phyloP scores from a whole-genome alignment of 2,113 vertebrate species.

The Columba janthina region DNA sequence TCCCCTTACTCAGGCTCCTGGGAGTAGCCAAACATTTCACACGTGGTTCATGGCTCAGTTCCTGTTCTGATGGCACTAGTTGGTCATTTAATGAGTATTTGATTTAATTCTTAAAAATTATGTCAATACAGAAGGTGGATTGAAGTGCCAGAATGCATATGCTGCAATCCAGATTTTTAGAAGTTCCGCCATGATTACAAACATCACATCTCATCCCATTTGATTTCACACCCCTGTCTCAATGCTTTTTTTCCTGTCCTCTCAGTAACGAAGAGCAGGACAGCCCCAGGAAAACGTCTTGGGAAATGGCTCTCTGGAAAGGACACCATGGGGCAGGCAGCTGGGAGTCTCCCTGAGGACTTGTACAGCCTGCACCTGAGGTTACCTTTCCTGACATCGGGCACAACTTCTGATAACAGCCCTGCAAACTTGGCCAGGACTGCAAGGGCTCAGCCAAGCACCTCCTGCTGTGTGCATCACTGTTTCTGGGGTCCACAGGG shows the following conservation, averaged over 20 bases:
- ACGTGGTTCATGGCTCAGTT: background rate
- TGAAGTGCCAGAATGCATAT: background rate
- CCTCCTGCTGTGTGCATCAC: fast-evolving
- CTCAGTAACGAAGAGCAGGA: background rate
- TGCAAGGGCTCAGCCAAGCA: fast-evolving
- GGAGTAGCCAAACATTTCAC: fast-evolving
- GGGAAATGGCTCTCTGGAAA: background rate
- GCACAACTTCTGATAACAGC: background rate
- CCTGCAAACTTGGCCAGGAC: background rate
- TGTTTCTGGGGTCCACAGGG: background rate
- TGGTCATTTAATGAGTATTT: background rate
- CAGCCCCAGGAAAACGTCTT: background rate
- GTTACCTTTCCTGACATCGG: background rate
- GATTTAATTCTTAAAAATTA: background rate
- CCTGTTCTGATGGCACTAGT: background rate
- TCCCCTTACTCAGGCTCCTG: background rate
- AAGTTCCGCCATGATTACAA: background rate
- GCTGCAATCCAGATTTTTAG: background rate
- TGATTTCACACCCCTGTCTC: background rate
- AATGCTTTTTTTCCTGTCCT: background rate
- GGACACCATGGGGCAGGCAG: background rate
- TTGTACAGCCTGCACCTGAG: background rate
- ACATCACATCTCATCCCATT: background rate
- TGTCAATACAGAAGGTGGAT: background rate
- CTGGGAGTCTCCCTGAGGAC: background rate